Evolutionary conservation across 2,797 vertebrate genomes (phyloP).

Genomic region (Falco biarmicus): DNA sequence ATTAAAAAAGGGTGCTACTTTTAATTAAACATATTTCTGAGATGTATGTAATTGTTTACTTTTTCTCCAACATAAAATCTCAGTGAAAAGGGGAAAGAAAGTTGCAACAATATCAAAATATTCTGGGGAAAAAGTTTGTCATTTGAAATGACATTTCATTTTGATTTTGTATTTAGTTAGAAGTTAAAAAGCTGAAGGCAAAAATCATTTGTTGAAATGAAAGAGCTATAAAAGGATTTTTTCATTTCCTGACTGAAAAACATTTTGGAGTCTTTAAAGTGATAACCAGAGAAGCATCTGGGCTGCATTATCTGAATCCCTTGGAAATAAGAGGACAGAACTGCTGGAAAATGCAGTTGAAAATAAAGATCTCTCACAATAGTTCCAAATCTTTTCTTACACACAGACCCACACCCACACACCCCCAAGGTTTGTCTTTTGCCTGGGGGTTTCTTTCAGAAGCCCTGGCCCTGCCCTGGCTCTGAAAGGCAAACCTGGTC

Average conservation of each 20-base stretch:
- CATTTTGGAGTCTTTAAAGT: neutral
- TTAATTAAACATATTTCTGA: neutral
- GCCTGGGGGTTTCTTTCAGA: neutral
- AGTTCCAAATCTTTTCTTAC: neutral
- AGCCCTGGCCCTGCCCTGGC: neutral
- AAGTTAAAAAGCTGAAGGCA: slow-evolving; percentile 21
- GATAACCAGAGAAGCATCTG: slow-evolving; percentile 36
- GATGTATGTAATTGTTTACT: neutral
- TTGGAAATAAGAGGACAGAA: slow-evolving; percentile 17
- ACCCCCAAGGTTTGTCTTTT: neutral
- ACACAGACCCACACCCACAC: no score
- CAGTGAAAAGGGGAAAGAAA: neutral
- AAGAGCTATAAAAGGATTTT: slow-evolving; percentile 22
- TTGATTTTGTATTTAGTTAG: neutral
- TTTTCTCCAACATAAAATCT: neutral
- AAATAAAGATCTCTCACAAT: neutral
- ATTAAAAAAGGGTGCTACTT: neutral
- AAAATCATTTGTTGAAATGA: slow-evolving; percentile 6
- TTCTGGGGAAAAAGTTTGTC: neutral
- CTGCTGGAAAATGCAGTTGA: neutral
- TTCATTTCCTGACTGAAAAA: slow-evolving; percentile 20
- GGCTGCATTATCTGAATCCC: neutral
- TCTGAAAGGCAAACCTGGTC: neutral
- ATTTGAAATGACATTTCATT: neutral
- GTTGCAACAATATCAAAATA: neutral